Evolutionary conservation across 2,113 vertebrate genomes (phyloP).

Genomic region (Trematomus loennbergii): DNA sequence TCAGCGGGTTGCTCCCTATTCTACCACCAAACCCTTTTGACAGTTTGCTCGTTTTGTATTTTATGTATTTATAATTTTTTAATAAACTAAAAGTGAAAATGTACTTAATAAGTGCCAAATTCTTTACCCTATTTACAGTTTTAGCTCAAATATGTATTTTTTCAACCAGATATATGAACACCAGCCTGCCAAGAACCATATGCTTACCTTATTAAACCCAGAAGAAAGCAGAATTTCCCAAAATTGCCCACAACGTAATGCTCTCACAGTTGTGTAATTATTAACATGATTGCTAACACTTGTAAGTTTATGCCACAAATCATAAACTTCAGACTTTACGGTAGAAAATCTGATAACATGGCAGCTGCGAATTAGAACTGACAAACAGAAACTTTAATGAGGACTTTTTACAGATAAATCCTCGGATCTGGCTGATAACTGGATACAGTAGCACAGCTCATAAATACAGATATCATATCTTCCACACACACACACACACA

Average conservation of each 20-base stretch:
- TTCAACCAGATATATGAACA: too few relatives aligned
- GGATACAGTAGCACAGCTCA: slow-evolving; percentile 28
- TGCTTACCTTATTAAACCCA: not conserved
- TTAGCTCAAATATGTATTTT: too few relatives aligned
- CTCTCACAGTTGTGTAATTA: not conserved
- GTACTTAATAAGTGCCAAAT: too few relatives aligned
- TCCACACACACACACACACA: not conserved
- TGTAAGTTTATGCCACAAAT: not conserved
- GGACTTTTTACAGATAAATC: slow-evolving; percentile 22
- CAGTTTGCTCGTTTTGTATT: not conserved
- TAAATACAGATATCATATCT: slow-evolving; percentile 56
- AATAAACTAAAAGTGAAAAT: not conserved
- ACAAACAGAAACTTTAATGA: not conserved
- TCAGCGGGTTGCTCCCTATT: too few relatives aligned
- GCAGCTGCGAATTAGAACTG: not conserved
- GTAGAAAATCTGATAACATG: slow-evolving; percentile 17
- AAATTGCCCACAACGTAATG: not conserved
- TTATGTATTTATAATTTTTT: not conserved
- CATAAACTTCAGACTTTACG: not conserved
- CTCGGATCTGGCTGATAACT: slow-evolving; percentile 29
- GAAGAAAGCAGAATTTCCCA: not conserved
- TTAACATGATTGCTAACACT: not conserved
- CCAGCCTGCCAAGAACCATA: not conserved
- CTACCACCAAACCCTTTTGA: too few relatives aligned
- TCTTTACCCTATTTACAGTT: too few relatives aligned